These are phyloP conservation scores for Zaprionus capensis DNA, from an alignment of 1,140 invertebrate species.

Conservation along the genomic window DNA sequence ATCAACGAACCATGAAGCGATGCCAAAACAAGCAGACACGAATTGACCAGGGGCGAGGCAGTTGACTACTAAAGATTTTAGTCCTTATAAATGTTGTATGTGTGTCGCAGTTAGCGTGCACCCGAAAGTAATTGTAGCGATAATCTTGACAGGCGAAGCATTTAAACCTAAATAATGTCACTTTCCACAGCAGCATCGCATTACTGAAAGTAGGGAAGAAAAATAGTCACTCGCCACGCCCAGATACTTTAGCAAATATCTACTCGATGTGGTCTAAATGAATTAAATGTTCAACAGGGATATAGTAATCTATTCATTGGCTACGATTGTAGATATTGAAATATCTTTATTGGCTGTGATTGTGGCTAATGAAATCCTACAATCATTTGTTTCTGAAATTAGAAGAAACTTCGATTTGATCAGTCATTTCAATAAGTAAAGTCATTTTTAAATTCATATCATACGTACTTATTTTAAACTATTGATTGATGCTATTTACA, in stretches of 20 bases:
- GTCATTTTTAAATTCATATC: no score
- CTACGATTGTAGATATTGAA: neutral
- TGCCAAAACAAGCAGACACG: constrained; percentile 36
- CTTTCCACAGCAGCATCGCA: neutral
- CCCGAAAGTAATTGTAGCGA: constrained; percentile 57
- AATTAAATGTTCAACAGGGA: constrained; percentile 20
- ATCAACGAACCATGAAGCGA: constrained; percentile 59
- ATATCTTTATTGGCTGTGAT: constrained; percentile 8
- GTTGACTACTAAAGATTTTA: constrained; percentile 48
- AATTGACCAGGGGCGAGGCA: constrained; percentile 34
- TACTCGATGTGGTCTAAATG: constrained; percentile 1
- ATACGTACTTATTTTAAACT: no score
- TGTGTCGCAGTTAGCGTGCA: constrained; percentile 38
- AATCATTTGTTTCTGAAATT: no score
- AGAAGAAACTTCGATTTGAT: no score
- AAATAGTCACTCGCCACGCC: constrained; percentile 27
- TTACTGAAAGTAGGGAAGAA: neutral
- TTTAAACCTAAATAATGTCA: constrained; percentile 3
- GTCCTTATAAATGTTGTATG: constrained; percentile 65
- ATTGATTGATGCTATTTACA: no score
- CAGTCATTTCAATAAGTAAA: no score
- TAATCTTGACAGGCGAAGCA: constrained; percentile 44
- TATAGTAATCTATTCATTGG: constrained; percentile 8
- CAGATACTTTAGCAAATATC: constrained; percentile 19
- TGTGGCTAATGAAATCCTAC: no score